Base-by-base conservation (phyloP, 2,888 invertebrate genomes). In the Phaedon cochleariae region DNA sequence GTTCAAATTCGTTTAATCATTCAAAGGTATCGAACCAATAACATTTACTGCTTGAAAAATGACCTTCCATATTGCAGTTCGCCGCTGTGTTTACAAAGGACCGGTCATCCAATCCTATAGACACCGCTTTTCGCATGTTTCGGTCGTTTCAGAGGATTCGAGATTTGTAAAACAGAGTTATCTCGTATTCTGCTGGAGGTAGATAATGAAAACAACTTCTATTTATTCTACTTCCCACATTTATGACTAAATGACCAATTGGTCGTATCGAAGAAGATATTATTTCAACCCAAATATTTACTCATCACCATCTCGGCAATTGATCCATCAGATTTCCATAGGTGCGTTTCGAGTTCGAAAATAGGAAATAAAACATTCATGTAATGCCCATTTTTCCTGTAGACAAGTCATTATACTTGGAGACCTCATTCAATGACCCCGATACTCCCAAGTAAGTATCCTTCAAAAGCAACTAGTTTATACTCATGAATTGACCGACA, bases 121-220 rank as follows among this genome's bases (percentile, higher is more conserved):
- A 73, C 72, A 75, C 73, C 71, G 75, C 73, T 72, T 74, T 77
- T 78, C 77, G 76, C 80, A 78, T 77, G 80, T 79, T 79, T 76
- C 77, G 74, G 78, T 77, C 72, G 73, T 79, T 79, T 70, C 58
- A 61, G 61, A 60, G 67, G 64, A 64, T 64, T 58, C 58, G 29
- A 58, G 51, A 62, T 49, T 71, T 68, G 55, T 58, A 49, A 58
- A 45, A 64, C 37, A 67, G 58, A 67, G 64, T 67, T 64, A 67
- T 67, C 62, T 67, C 18, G 26, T 64, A 22, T 41, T 45, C 45
- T 57, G 65, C 53, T 46, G n/a, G 17, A 41, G 51, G 53, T 18
- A 52, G 65, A 65, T 65, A 65, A 62, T 54, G n/a, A 45, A 58
- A 22, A 62, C 51, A 51, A 48, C 58, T 48, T 48, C 10, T 59